These are phyloP conservation scores for Thaumetopoea pityocampa DNA, from an alignment of 1,140 invertebrate species.

Conservation along the genomic window DNA sequence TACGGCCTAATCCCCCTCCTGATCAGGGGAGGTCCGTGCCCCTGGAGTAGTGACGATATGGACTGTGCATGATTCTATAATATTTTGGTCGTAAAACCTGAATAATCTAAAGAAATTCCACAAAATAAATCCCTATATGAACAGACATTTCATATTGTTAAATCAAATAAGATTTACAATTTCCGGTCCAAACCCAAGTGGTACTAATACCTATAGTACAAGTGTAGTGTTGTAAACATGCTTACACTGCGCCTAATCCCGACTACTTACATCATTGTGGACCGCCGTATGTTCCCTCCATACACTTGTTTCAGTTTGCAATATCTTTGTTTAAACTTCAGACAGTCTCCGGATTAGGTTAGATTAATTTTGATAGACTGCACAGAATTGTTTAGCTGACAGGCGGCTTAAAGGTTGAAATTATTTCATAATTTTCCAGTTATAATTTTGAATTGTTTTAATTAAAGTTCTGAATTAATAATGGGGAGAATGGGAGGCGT, in stretches of 20 bases:
- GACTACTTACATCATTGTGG: background rate
- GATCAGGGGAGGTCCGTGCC: too few relatives aligned
- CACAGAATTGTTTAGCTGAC: slow-evolving; percentile 65
- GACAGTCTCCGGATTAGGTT: slow-evolving; percentile 58
- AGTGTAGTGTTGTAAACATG: too few relatives aligned
- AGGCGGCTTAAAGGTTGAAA: slow-evolving; percentile 52
- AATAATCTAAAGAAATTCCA: too few relatives aligned
- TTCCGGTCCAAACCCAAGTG: too few relatives aligned
- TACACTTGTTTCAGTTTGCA: slow-evolving; percentile 54
- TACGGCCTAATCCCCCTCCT: too few relatives aligned
- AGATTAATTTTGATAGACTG: slow-evolving; percentile 74
- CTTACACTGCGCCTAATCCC: background rate
- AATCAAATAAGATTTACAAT: too few relatives aligned
- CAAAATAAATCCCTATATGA: too few relatives aligned
- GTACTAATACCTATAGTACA: too few relatives aligned
- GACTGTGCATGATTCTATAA: too few relatives aligned
- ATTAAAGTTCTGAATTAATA: slow-evolving; percentile 57
- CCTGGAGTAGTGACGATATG: too few relatives aligned
- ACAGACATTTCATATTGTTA: too few relatives aligned
- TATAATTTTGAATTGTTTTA: slow-evolving; percentile 60
- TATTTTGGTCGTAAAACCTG: too few relatives aligned
- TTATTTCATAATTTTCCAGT: slow-evolving; percentile 60
- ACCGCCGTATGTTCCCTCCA: slow-evolving; percentile 16
- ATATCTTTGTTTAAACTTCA: slow-evolving; percentile 70
- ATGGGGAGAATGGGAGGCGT: slow-evolving; percentile 31